Evolutionary conservation across 2,888 invertebrate species (phyloP).

Genomic region (Nowickia ferox): DNA sequence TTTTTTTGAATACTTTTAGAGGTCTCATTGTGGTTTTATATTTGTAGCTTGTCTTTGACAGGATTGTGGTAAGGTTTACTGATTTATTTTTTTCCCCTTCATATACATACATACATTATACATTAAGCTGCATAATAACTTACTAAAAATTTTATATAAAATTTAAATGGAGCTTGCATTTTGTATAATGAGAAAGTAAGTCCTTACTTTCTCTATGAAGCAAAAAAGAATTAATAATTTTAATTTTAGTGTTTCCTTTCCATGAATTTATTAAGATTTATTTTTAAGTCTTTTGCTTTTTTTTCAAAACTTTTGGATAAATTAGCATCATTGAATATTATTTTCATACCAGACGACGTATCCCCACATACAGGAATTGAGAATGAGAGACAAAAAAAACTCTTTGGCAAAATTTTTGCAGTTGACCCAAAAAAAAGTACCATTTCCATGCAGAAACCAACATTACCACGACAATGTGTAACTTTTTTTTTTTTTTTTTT

Average conservation of each 20-base stretch:
- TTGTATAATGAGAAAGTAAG: conserved; percentile 18
- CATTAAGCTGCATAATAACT: conserved; percentile 45
- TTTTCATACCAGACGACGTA: conserved; percentile 26
- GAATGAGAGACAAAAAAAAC: background rate
- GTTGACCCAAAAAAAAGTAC: conserved; percentile 53
- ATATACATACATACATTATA: background rate
- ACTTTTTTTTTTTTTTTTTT: too few relatives aligned
- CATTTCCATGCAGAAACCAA: conserved; percentile 48
- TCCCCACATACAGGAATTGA: conserved; percentile 15
- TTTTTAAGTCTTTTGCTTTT: conserved; percentile 33
- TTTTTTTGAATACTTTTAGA: conserved; percentile 63
- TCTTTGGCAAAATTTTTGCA: conserved; percentile 38
- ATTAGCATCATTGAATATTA: conserved; percentile 56
- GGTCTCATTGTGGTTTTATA: conserved; percentile 65
- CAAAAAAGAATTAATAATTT: conserved; percentile 34
- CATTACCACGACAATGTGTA: conserved; percentile 53
- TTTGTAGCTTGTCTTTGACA: conserved; percentile 66
- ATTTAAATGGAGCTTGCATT: background rate
- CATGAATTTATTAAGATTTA: conserved; percentile 70
- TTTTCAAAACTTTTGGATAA: conserved; percentile 23
- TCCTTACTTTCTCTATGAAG: background rate
- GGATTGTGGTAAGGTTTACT: conserved; percentile 56
- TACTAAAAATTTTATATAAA: conserved; percentile 15
- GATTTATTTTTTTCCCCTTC: conserved; percentile 26
- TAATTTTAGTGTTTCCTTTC: conserved; percentile 58